phyloP scores from a whole-genome alignment of 2,888 invertebrate species.

The Ormyrus labotus region DNA sequence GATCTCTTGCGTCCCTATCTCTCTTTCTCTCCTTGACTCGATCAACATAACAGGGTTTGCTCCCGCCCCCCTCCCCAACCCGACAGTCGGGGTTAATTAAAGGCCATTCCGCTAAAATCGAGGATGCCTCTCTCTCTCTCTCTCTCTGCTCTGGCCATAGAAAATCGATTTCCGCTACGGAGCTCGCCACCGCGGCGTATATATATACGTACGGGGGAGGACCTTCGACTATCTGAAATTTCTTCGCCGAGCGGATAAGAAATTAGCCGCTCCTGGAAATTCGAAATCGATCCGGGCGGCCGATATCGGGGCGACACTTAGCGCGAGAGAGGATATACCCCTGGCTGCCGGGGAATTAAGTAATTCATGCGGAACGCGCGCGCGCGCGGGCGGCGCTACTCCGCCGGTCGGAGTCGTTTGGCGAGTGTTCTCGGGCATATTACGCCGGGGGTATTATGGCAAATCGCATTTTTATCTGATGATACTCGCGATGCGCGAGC shows the following conservation, averaged over 20 bases:
- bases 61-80: constrained; percentile 42
- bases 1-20: constrained; percentile 20
- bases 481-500: background rate
- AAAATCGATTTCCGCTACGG: constrained; percentile 41
- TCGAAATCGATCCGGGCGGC: constrained; percentile 22
- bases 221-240: constrained; percentile 13
- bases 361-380: constrained; percentile 17
- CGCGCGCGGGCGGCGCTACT: background rate
- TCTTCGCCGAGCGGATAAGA: constrained; percentile 11
- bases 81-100: constrained; percentile 69
- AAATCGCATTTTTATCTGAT: constrained; percentile 45
- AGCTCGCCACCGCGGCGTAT: constrained; percentile 8
- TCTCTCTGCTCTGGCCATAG: constrained; percentile 28
- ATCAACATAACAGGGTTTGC: constrained; percentile 70
- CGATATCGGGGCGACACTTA: background rate
- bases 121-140: constrained; percentile 53
- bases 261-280: constrained; percentile 23
- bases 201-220: constrained; percentile 18
- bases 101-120: constrained; percentile 66
- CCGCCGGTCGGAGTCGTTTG: background rate
- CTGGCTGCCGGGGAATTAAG: constrained; percentile 15
- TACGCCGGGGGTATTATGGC: constrained; percentile 14
- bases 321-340: background rate
- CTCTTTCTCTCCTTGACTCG: constrained; percentile 54
- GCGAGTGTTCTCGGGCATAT: background rate